Conservation (phyloP, 2,113 vertebrate species). For the Megaceryle maxima region DNA sequence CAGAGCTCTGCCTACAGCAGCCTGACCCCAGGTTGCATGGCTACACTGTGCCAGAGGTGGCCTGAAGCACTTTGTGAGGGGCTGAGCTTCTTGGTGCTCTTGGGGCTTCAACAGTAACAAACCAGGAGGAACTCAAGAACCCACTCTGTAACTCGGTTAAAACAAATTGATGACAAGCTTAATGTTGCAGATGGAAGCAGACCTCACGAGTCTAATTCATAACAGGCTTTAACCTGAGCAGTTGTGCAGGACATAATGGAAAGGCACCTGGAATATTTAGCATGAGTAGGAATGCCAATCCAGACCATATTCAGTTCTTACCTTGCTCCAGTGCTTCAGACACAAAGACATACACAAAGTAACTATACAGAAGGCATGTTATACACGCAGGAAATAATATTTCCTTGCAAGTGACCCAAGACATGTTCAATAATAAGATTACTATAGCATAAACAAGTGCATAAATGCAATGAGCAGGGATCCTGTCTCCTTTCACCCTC, state of each 20-base stretch:
- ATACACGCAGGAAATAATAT: neutral
- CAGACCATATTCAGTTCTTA: neutral
- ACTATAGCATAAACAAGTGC: neutral
- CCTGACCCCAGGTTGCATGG: neutral
- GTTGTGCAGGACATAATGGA: neutral
- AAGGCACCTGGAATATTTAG: neutral
- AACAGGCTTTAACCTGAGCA: neutral
- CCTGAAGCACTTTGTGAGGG: neutral
- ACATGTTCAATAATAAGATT: neutral
- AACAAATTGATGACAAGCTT: neutral
- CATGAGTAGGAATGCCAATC: neutral
- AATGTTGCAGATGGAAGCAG: neutral
- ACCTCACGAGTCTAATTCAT: neutral
- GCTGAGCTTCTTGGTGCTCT: neutral
- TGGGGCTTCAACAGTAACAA: fast-evolving
- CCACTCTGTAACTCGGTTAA: neutral
- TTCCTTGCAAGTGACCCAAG: neutral
- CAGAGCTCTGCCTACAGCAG: neutral
- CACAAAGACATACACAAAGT: neutral
- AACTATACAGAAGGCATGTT: neutral
- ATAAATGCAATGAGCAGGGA: neutral
- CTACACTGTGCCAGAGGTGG: fast-evolving
- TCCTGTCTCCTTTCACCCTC: neutral
- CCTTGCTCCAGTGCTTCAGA: neutral
- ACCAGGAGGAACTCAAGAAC: neutral